phyloP scores from a whole-genome alignment of 2,113 vertebrate species.

The Pachycephala philippinensis region DNA sequence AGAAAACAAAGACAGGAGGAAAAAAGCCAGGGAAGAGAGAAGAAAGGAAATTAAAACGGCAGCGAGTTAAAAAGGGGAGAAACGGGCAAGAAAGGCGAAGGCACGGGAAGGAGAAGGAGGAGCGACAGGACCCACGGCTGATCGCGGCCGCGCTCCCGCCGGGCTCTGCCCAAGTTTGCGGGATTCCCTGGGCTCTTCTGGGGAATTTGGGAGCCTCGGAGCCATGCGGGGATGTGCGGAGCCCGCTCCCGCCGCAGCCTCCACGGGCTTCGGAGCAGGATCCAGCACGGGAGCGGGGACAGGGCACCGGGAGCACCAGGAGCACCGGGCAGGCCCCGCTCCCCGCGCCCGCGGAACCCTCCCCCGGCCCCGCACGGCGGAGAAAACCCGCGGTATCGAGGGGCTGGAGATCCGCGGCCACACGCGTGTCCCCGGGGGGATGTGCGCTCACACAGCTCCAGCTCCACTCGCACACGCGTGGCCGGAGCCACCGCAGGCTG shows the following conservation, averaged over 20 bases:
- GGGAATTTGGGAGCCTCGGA: background rate
- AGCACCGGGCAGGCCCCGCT: background rate
- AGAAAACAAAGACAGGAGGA: background rate
- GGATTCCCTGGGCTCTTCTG: rapidly evolving
- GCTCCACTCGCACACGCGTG: background rate
- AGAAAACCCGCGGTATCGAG: rapidly evolving
- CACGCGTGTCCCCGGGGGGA: background rate
- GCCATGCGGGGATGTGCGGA: background rate
- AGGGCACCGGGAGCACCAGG: rapidly evolving
- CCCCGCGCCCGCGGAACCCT: background rate
- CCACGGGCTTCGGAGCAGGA: background rate
- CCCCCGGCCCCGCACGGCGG: background rate
- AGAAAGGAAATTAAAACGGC: background rate
- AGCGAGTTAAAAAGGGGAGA: background rate
- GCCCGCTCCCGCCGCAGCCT: background rate
- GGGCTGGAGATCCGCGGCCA: background rate
- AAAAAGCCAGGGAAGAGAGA: background rate
- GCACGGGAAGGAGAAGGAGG: background rate
- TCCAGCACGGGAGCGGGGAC: background rate
- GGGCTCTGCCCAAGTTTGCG: background rate
- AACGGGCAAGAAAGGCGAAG: background rate
- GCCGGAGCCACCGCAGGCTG: background rate
- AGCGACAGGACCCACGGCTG: background rate
- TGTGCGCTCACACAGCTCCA: rapidly evolving
- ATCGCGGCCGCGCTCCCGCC: background rate